These are phyloP conservation scores for Dendrolimus houi DNA, from an alignment of 2,888 invertebrate genomes.

Conservation along the genomic window DNA sequence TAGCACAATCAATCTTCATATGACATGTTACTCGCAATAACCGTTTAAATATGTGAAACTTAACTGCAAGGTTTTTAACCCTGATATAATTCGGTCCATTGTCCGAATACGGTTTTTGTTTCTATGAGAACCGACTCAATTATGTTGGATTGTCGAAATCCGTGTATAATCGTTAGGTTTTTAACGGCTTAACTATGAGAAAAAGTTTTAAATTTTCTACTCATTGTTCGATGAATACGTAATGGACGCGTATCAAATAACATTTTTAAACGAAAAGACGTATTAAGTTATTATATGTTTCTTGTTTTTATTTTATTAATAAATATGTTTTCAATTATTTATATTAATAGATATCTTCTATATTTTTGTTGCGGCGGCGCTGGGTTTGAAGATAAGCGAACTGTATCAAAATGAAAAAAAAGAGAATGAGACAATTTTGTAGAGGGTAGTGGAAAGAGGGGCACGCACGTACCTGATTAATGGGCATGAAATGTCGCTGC, in stretches of 20 bases:
- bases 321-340: no score
- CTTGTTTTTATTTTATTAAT: no score
- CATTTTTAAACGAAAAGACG: neutral
- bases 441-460: no score
- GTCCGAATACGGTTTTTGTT: conserved; percentile 63
- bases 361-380: no score
- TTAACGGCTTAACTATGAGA: conserved; percentile 74
- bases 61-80: conserved; percentile 53
- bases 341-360: no score
- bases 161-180: conserved; percentile 65
- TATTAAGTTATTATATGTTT: no score
- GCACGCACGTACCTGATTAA: no score
- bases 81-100: conserved; percentile 72
- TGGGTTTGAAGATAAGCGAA: no score
- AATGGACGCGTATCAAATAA: conserved; percentile 23
- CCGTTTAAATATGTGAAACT: conserved; percentile 70
- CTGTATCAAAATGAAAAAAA: no score
- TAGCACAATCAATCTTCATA: conserved; percentile 61
- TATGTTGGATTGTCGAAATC: conserved; percentile 57
- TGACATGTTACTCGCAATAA: conserved; percentile 63
- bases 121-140: conserved; percentile 74
- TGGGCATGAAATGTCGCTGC: no score
- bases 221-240: conserved; percentile 54
- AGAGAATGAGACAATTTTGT: no score
- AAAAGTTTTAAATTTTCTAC: conserved; percentile 47